Evolutionary conservation across 2,113 vertebrate species (phyloP).

Genomic region (Myrmophylax atrothorax): DNA sequence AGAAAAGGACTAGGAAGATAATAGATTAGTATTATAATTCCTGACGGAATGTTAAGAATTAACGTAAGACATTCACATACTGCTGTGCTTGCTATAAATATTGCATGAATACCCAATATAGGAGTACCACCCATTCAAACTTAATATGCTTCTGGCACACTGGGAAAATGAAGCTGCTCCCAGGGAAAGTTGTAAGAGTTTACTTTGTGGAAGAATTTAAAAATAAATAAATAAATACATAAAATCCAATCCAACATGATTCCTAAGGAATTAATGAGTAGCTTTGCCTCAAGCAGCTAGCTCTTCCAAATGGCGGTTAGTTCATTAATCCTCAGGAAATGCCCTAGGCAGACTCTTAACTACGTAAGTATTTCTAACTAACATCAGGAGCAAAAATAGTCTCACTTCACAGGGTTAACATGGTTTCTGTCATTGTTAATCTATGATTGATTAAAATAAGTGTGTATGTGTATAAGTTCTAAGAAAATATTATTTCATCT

Average conservation of each 20-base stretch:
- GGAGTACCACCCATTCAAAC: not conserved
- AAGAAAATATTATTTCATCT: not conserved
- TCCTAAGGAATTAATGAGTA: not conserved
- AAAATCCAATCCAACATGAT: not conserved
- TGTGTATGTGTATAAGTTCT: not conserved
- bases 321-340: slow-evolving; percentile 15
- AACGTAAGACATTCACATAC: not conserved
- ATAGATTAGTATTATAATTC: not conserved
- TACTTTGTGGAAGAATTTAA: not conserved
- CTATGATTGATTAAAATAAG: not conserved
- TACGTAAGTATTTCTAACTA: not conserved
- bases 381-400: not conserved
- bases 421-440: not conserved
- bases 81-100: not conserved
- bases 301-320: not conserved
- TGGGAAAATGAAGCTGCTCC: not conserved
- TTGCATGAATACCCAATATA: not conserved
- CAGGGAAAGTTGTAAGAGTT: not conserved
- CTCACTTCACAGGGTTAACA: not conserved
- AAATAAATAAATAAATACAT: too few species aligned
- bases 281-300: not conserved
- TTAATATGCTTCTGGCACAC: not conserved
- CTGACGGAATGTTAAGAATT: not conserved
- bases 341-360: not conserved
- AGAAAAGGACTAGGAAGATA: not conserved